These are phyloP conservation scores for Lasioglossum morio DNA, from an alignment of 2,888 invertebrate species.

Conservation along the genomic window DNA sequence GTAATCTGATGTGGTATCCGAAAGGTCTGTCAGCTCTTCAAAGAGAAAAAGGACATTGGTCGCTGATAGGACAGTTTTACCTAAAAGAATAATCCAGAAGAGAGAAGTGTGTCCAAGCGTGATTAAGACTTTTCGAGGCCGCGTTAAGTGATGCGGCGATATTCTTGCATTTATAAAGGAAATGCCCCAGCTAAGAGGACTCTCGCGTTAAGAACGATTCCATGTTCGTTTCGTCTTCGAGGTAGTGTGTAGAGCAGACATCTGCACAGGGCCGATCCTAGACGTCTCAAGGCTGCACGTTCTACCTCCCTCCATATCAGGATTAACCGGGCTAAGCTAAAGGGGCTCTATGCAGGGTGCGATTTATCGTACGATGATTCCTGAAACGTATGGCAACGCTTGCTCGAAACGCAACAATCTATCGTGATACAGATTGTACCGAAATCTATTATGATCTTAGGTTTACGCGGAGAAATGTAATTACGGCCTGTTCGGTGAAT, in stretches of 20 bases:
- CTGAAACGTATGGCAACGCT: constrained; percentile 1
- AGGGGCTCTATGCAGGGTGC: background rate
- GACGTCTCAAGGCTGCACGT: background rate
- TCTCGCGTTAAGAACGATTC: constrained; percentile 65
- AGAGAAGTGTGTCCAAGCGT: background rate
- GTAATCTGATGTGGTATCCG: background rate
- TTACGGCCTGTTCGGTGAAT: background rate
- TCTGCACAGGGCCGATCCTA: background rate
- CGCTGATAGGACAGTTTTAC: background rate
- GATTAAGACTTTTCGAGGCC: constrained; percentile 18
- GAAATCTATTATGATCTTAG: background rate
- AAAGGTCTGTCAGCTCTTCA: background rate
- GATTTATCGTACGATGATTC: constrained; percentile 16
- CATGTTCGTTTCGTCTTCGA: constrained; percentile 59
- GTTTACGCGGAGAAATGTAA: background rate
- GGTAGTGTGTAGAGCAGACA: constrained; percentile 26
- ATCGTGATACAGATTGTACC: background rate
- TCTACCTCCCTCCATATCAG: constrained; percentile 4
- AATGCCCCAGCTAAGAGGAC: constrained; percentile 49
- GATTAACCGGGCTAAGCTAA: constrained; percentile 9
- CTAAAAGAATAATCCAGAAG: background rate
- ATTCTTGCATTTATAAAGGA: constrained; percentile 38
- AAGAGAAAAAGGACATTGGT: background rate
- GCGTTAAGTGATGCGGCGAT: constrained; percentile 25
- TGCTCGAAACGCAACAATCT: background rate